phyloP scores from a whole-genome alignment of 2,888 invertebrate species.

The Ichneumoninae sp. region DNA sequence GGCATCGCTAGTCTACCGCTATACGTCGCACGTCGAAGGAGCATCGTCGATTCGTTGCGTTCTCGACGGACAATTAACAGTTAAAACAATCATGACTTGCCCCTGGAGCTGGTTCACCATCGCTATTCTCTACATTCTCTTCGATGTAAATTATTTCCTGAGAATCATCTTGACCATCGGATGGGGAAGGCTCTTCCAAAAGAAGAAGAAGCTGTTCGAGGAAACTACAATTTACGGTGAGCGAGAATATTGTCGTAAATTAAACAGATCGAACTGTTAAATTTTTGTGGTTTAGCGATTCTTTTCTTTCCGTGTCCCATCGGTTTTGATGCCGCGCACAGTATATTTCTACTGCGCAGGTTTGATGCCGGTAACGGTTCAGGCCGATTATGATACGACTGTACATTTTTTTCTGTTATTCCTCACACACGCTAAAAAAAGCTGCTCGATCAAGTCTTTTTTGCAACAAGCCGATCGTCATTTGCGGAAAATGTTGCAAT shows the following conservation, averaged over 20 bases:
- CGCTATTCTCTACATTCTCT: slow-evolving; percentile 88
- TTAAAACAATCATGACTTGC: slow-evolving; percentile 73
- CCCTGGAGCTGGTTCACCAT: slow-evolving; percentile 79
- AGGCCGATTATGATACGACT: no score
- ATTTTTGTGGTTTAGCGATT: background rate
- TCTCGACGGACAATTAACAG: slow-evolving; percentile 8
- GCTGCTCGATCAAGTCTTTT: no score
- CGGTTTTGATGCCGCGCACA: no score
- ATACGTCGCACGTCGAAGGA: slow-evolving; percentile 37
- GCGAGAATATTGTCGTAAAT: slow-evolving; percentile 70
- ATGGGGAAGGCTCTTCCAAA: slow-evolving; percentile 89
- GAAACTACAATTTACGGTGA: slow-evolving; percentile 91
- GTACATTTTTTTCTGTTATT: no score
- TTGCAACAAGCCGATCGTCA: no score
- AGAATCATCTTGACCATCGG: slow-evolving; percentile 90
- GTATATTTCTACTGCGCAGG: no score
- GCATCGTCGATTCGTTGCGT: slow-evolving; percentile 22
- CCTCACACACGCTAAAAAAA: no score
- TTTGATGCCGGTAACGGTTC: no score
- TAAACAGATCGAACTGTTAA: background rate
- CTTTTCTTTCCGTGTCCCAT: background rate
- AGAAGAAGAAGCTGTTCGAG: slow-evolving; percentile 89
- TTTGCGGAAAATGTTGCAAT: no score
- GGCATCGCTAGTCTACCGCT: slow-evolving; percentile 54
- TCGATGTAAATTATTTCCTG: slow-evolving; percentile 93